Evolutionary conservation across 2,113 vertebrate species (phyloP).

Genomic region (Mystacornis crossleyi): DNA sequence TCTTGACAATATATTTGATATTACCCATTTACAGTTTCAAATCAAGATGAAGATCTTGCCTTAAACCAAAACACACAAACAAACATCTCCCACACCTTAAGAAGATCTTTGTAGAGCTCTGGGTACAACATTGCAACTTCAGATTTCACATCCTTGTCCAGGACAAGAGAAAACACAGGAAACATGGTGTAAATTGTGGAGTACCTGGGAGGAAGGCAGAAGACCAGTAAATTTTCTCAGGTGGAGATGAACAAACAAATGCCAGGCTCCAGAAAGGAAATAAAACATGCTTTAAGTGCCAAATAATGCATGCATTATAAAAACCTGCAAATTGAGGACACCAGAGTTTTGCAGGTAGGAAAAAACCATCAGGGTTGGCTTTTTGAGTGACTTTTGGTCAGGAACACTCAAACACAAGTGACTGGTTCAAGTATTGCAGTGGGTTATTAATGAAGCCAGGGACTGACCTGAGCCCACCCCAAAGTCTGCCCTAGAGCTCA

Average conservation of each 20-base stretch:
- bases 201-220: constrained; percentile 76
- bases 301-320: not conserved
- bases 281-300: not conserved
- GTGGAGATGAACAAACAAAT: not conserved
- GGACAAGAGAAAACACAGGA: constrained; percentile 93
- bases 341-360: not conserved
- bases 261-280: not conserved
- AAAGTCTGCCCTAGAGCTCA: not conserved
- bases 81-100: constrained; percentile 80
- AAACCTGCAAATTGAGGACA: not conserved
- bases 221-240: not conserved
- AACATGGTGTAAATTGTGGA: constrained; percentile 99
- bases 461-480: not conserved
- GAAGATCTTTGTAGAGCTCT: constrained; percentile 95
- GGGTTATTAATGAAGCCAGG: not conserved
- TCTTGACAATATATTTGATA: not conserved
- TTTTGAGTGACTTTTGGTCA: not conserved
- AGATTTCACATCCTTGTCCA: constrained; percentile 98
- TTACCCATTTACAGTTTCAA: not conserved
- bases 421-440: not conserved
- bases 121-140: constrained; percentile 98
- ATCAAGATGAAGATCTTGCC: not conserved
- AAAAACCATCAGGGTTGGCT: not conserved
- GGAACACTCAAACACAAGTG: not conserved
- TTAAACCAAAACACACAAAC: not conserved